Evolutionary conservation across 1,140 invertebrate species (phyloP), one percentile per base, ranked within the genome.

Genomic region (Hydropsyche tenuis): DNA sequence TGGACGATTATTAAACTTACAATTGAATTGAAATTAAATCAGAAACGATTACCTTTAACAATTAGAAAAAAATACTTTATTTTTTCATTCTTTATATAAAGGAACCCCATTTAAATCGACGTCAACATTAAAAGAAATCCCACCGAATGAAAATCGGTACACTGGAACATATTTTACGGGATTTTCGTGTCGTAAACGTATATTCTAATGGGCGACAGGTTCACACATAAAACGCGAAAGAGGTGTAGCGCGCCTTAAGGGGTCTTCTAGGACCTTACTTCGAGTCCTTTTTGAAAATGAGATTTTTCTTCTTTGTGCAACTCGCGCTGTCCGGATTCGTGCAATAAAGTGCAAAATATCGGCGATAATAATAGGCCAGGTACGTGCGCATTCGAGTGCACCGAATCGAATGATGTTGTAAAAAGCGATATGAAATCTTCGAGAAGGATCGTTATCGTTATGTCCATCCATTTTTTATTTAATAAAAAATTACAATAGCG

Each of bases 311-410:
- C 30, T 53, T 63, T 63, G 23, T 27, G 60, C 60, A 63, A 5
- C 14, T n/a, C 14, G 46, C 46, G 18, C 46, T 51, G 14, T 53
- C 48, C 18, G n/a, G 48, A 3, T 7, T 9, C 23, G 60, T 51
- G 60, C 60, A 63, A 63, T 63, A 63, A 63, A 63, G 60, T 63
- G 60, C 60, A 63, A 63, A 63, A 63, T 27, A 30, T 63, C 4
- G 60, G 12, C 16, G 60, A 30, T 30, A 63, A 63, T 63, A 37
- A 6, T 11, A 20, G 11, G 18, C 18, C 22, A 18, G 48, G 16
- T 7, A 16, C 23, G 12, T 11, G 60, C 27, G 23, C 23, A 63
- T 12, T 16, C 16, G 23, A 63, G 27, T 25, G 60, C 27, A 37
- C 5, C 23, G 27, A 63, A 63, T 63, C 60, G 60, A 51, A 51